Conservation (phyloP, 1,140 invertebrate genomes). For the Megalonaias nervosa region DNA sequence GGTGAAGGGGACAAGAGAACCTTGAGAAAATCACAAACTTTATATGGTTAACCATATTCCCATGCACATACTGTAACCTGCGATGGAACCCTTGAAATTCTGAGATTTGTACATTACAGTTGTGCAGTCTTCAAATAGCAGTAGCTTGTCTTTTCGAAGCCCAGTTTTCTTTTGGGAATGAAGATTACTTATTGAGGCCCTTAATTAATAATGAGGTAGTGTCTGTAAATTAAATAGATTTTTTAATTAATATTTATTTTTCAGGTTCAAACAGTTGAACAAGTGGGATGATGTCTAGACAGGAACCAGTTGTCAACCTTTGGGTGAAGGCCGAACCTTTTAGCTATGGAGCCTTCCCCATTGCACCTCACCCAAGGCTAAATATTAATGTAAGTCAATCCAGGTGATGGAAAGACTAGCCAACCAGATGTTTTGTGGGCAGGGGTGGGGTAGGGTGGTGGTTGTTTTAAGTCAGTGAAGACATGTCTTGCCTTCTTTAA, state of each 20-base stretch:
- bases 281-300: not conserved
- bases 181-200: not conserved
- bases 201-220: not conserved
- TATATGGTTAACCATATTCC: no score
- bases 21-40: no score
- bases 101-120: not conserved
- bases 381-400: conserved; percentile 39
- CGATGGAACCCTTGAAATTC: not conserved
- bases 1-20: no score
- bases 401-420: no score
- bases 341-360: conserved; percentile 64
- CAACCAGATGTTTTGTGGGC: no score
- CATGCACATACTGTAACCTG: not conserved
- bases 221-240: not conserved
- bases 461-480: no score
- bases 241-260: not conserved
- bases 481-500: no score
- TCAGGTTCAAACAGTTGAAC: not conserved
- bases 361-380: conserved; percentile 48
- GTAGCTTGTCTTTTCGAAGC: no score
- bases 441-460: no score
- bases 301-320: conserved; percentile 39
- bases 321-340: conserved; percentile 71
- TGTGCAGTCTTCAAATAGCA: no score
- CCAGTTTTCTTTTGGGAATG: no score